phyloP scores from a whole-genome alignment of 2,113 vertebrate species.

The Cyanistes caeruleus region DNA sequence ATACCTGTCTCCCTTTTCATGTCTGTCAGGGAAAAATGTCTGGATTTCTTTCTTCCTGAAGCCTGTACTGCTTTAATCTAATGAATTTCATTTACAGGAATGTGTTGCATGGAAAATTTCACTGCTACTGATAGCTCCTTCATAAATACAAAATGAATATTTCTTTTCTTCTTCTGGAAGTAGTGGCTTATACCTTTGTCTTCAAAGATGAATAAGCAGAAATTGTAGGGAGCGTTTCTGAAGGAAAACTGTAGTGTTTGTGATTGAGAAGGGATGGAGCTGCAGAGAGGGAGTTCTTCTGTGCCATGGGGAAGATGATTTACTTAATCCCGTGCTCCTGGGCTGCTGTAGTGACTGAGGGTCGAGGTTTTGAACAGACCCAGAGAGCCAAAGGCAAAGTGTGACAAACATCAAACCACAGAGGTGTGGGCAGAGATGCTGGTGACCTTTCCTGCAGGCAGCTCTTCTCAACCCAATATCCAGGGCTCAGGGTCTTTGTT shows the following conservation, averaged over 20 bases:
- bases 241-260: neutral
- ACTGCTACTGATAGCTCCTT: neutral
- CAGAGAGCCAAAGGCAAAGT: neutral
- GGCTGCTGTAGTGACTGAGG: neutral
- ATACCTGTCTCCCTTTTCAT: neutral
- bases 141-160: neutral
- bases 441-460: neutral
- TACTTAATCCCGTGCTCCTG: neutral
- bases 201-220: neutral
- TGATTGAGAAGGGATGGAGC: neutral
- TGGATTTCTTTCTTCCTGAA: neutral
- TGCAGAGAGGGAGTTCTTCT: neutral
- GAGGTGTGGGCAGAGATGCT: neutral
- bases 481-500: fast-evolving
- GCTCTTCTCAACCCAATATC: neutral
- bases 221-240: neutral
- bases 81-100: neutral
- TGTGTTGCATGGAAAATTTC: neutral
- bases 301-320: neutral
- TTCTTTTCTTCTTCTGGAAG: neutral
- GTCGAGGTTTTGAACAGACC: neutral
- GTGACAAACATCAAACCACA: neutral
- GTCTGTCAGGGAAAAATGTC: neutral
- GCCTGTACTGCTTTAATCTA: neutral
- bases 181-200: neutral